Conservation (phyloP, 1,140 invertebrate species). For the Cherax quadricarinatus region DNA sequence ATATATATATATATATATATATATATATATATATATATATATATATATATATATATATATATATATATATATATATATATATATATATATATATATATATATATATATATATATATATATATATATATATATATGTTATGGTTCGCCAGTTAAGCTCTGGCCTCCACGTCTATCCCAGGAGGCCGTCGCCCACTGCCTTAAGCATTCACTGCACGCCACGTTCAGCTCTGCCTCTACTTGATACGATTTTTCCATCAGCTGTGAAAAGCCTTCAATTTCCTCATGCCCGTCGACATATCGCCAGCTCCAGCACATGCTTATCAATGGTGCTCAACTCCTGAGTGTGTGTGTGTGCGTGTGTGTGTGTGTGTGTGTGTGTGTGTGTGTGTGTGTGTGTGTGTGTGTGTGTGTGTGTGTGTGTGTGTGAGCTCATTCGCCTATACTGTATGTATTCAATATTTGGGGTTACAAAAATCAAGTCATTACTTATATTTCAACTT, state of each 20-base stretch:
- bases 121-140: too few relatives aligned
- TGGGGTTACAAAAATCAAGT: neutral
- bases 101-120: too few relatives aligned
- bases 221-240: constrained; percentile 1
- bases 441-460: neutral
- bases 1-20: too few relatives aligned
- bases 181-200: neutral
- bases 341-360: neutral
- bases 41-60: too few relatives aligned
- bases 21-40: too few relatives aligned
- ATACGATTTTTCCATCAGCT: constrained; percentile 16
- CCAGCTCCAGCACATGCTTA: neutral
- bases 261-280: constrained; percentile 3
- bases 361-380: neutral
- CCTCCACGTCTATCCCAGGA: too few relatives aligned
- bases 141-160: too few relatives aligned
- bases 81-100: too few relatives aligned
- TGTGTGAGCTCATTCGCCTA: neutral
- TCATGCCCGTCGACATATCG: neutral
- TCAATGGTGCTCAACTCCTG: neutral
- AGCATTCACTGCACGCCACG: neutral
- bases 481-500: too few relatives aligned
- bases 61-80: too few relatives aligned
- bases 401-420: neutral
- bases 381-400: neutral